phyloP scores from a whole-genome alignment of 2,797 vertebrate species.

The Tinamus major region DNA sequence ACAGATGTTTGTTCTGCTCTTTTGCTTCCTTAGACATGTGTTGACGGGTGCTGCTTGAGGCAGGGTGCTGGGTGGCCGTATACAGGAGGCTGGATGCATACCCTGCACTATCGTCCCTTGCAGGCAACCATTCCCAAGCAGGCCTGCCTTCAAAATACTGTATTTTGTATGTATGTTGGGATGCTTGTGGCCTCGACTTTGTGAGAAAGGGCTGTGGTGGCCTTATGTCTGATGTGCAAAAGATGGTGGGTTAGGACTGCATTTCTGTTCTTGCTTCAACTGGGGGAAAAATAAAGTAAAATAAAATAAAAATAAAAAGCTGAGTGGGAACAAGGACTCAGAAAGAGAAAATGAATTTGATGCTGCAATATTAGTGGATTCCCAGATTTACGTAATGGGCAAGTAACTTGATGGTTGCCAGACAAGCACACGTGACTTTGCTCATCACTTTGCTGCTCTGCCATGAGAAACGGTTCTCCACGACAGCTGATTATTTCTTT shows the following conservation, averaged over 20 bases:
- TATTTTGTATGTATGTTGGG: not conserved
- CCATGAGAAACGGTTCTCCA: not conserved
- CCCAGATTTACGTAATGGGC: fast-evolving
- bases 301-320: not conserved
- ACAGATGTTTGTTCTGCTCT: not conserved
- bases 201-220: not conserved
- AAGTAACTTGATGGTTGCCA: not conserved
- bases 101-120: not conserved
- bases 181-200: not conserved
- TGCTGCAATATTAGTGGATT: too few species aligned
- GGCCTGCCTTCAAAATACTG: not conserved
- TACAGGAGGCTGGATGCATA: not conserved
- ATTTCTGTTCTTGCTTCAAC: not conserved
- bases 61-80: fast-evolving
- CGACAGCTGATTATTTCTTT: not conserved
- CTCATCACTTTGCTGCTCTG: not conserved
- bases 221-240: not conserved
- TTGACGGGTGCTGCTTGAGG: not conserved
- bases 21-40: not conserved
- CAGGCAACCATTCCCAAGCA: not conserved
- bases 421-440: not conserved
- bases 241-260: not conserved
- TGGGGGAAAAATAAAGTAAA: not conserved
- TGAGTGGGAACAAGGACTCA: not conserved
- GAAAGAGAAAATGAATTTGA: not conserved